Evolutionary conservation across 1,140 invertebrate species (phyloP), one percentile per base, ranked within the genome.

Genomic region (Arion vulgaris): DNA sequence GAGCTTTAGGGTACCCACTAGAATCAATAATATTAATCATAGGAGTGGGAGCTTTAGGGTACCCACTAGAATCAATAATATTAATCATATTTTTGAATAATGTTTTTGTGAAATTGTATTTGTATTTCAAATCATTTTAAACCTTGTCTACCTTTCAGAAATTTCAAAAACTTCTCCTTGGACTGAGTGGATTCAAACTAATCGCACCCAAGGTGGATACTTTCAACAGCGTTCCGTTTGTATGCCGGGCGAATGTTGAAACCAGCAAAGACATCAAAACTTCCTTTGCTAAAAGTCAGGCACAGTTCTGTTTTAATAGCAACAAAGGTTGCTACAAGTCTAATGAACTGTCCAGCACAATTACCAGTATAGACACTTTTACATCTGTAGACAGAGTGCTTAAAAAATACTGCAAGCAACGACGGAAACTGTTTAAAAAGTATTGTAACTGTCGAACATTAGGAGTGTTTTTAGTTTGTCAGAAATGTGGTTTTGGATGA

Each of bases 201-300:
- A 94, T 83, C 72, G 86, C 0, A 93, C 92, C 4, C 93, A 92
- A 72, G 93, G 94, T 19, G 95, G 94, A 7, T 94, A 95, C 68
- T 94, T 94, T 11, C 95, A 97, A 88, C 95, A 95, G 80, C 93
- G 96, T 94, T 86, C 94, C 96, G 78, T 96, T 96, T 87, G 93
- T 94, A 23, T 98, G 96, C 88, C 94, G 94, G 36, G 96, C 96
- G 0, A 95, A 95, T 53, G 95, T 95, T 0, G 93, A 95, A 2
- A 95, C 96, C 86, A 92, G 94, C 15, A 92, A 92, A 13, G 87
- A 93, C 80, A 91, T 95, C 0, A 93, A 94, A 91, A 92, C 96
- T 11, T 94, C 94, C 23, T 88, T 95, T 19, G 93, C 94, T 19
- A 96, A 96, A 87, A 96, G 96, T 82, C 96, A 97, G 89, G 95